Evolutionary conservation across 2,888 invertebrate genomes (phyloP).

Genomic region (Heliconius sara): DNA sequence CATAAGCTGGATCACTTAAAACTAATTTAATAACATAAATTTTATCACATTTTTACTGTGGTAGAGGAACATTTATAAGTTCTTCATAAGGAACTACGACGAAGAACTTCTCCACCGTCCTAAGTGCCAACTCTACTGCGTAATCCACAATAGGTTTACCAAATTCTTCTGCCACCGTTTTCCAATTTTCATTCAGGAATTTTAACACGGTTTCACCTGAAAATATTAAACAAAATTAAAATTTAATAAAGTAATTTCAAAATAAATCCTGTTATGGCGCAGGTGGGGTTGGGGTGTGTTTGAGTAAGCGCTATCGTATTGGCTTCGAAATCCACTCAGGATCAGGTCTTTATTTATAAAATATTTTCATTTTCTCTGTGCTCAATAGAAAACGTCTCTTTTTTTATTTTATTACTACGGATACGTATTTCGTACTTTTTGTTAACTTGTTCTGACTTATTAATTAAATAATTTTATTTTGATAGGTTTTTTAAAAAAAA

Average conservation of each 20-base stretch:
- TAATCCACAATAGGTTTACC: conserved; percentile 78
- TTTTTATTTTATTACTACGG: too few species aligned
- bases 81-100: conserved; percentile 71
- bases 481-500: too few species aligned
- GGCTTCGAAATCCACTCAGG: neutral
- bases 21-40: neutral
- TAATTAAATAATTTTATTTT: too few species aligned
- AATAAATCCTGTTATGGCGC: neutral
- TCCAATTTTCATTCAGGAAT: conserved; percentile 77
- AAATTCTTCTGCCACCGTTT: conserved; percentile 71
- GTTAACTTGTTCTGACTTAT: too few species aligned
- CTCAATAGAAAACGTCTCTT: too few species aligned
- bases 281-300: neutral
- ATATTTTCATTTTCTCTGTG: neutral
- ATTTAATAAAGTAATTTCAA: neutral
- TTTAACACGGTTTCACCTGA: conserved; percentile 69
- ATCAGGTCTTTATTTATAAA: neutral
- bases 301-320: neutral
- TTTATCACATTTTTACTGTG: conserved; percentile 44
- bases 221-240: conserved; percentile 46
- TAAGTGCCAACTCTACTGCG: conserved; percentile 70
- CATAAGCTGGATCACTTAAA: neutral
- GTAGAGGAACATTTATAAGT: conserved; percentile 69
- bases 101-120: conserved; percentile 74
- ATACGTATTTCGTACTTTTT: too few species aligned